Base-by-base conservation (phyloP, 2,888 invertebrate genomes). In the Drosophila conformis region DNA sequence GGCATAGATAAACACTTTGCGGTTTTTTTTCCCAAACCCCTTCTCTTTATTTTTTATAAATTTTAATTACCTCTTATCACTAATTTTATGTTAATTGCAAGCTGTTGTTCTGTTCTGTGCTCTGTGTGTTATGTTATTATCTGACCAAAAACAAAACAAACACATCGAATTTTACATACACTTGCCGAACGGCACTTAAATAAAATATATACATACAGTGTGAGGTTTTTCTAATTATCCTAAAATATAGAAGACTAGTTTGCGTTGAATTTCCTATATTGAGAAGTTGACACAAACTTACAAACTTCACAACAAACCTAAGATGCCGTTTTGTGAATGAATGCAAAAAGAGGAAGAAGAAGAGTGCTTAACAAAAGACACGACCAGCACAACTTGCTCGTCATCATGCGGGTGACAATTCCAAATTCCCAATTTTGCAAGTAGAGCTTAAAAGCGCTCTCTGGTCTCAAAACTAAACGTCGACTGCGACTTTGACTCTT, bases 51-150 rank as follows among this genome's bases (percentile, higher is more conserved):
- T 38, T 69, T 65, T 79, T 80, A 69, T 80, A 79, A 73, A 78
- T 82, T 87, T 84, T 88, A 87, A 85, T 89, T 80, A 83, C 70
- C 70, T 21, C 80, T 90, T 91, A 90, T 90, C 91, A 89, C 82
- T 83, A 87, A 87, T 90, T 90, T 87, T 90, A 91, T 91, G 91
- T 82, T 90, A 90, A 90, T 90, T 90, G 87, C 78, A 82, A 88
- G 77, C 83, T 89, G 86, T 76, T 87, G 78, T 73, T 70, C 40
- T 64, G 29, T 66, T 52, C 58, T 51, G 59, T 56, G 76, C 61
- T 52, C 58, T 51, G 59, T 63, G 78, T 68, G 70, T 63, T 64
- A 21, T 65, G 51, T 38, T 58, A 60, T 64, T 76, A 74, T 70
- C 82, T 66, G 51, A 21, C 60, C 51, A 61, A 73, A 74, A 76